A percentile compares a stretch with the other conserved stretches of the same genome.
These are phyloP conservation scores for Anhinga anhinga DNA, from an alignment of 2,113 vertebrate species.

Conservation along the genomic window DNA sequence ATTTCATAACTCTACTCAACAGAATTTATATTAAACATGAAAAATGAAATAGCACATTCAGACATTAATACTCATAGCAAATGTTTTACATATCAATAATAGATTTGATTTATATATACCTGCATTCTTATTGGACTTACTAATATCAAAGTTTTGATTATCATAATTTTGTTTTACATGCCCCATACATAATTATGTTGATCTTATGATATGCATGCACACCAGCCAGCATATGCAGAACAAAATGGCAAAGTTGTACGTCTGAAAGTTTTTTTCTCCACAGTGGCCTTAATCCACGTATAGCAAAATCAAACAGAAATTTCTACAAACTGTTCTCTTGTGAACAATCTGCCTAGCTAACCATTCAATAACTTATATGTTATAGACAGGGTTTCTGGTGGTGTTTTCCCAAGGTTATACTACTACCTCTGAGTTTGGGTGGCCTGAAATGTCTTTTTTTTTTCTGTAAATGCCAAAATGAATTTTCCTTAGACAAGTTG, in stretches of 20 bases:
- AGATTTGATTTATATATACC: neutral
- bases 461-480: accelerated
- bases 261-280: neutral
- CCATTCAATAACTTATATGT: neutral
- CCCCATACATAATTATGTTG: neutral
- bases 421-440: neutral
- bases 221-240: neutral
- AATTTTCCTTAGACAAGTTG: neutral
- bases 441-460: neutral
- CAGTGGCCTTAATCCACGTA: neutral
- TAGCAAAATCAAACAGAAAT: neutral
- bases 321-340: neutral
- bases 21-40: neutral
- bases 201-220: neutral
- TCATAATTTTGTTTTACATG: neutral
- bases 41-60: neutral
- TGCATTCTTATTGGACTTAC: neutral
- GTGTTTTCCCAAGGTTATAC: neutral
- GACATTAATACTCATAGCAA: neutral
- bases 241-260: neutral
- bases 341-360: neutral
- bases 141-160: neutral
- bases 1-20: neutral
- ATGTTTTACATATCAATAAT: neutral
- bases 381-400: neutral